Base-by-base conservation (phyloP, 2,888 invertebrate species). In the Caenorhabditis sp. region DNA sequence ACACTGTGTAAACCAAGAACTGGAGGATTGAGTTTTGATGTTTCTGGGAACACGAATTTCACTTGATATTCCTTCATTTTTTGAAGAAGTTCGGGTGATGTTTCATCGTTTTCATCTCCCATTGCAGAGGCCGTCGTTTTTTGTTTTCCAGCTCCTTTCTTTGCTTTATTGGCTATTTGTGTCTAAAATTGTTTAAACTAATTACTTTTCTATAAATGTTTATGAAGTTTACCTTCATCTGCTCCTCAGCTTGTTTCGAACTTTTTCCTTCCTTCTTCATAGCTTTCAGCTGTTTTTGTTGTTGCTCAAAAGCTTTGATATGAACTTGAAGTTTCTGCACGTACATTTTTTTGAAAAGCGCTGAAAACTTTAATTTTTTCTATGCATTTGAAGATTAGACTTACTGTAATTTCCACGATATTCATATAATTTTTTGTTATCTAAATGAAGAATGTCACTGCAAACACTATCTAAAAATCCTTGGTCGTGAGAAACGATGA, bases 401-500 rank as follows among this genome's bases (percentile, higher is more conserved):
- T 82, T 76, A 88, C 88, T 93, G 88, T 95, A 96, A 89, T 97
- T 97, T 75, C 99, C 99, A 89, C 95, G 94, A 89, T 99, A 99
- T 88, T 99, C 97, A 88, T 92, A 93, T 62, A 99, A 89, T 88
- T 97, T 97, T 86, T 94, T 93, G 82, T 92, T 93, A 88, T 99
- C 97, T 81, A 99, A 90, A 88, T 99, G 99, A 75, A 99, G 94
- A 79, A 99, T 94, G 90, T 99, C 99, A 67, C 97, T 97, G 89
- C 99, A 99, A 3, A 99, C 97, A 88, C 97, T 99, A 89, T 99
- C 97, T 84, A 99, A 92, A 91, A 99, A 99, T 80, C 95, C 95
- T 90, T 99, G 99, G 91, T 99, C 99, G 92, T 99, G 99, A 85
- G 97, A 99, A 14, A 99, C 99, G 69, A 99, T 93, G 36, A 99